Evolutionary conservation across 2,797 vertebrate genomes (phyloP).

Genomic region (Coracias cyanogaster): DNA sequence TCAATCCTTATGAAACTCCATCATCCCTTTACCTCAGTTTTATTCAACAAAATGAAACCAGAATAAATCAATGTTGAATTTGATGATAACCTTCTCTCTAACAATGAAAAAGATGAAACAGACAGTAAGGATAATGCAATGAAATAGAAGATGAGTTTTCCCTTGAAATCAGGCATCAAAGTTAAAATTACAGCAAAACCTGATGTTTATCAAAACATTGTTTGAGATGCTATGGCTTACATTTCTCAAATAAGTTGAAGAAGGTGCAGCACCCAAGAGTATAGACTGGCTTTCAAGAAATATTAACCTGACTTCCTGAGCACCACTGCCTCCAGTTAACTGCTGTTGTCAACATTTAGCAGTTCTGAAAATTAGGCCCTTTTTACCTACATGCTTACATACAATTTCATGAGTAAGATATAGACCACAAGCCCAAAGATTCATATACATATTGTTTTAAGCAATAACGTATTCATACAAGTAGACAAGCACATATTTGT

Average conservation of each 20-base stretch:
- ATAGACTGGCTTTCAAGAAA: background rate
- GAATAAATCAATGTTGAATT: conserved; percentile 39
- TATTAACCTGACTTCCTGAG: background rate
- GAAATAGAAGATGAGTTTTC: background rate
- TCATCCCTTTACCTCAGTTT: conserved; percentile 23
- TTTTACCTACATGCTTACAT: background rate
- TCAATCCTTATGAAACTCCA: conserved; percentile 12
- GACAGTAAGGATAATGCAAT: background rate
- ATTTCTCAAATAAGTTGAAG: background rate
- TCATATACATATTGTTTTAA: background rate
- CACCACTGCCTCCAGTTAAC: background rate
- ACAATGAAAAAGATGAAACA: background rate
- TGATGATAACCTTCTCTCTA: background rate
- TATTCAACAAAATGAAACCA: conserved; percentile 28
- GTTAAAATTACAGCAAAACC: conserved; percentile 6
- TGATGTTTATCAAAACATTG: background rate
- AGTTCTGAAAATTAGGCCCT: background rate
- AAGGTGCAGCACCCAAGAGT: background rate
- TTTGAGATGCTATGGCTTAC: background rate
- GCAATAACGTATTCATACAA: background rate
- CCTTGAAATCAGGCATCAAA: background rate
- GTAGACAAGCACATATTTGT: background rate
- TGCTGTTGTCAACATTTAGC: background rate
- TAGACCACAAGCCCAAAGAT: background rate
- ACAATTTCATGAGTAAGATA: background rate